phyloP scores from a whole-genome alignment of 2,888 invertebrate species.

The Idaea dimidiata region DNA sequence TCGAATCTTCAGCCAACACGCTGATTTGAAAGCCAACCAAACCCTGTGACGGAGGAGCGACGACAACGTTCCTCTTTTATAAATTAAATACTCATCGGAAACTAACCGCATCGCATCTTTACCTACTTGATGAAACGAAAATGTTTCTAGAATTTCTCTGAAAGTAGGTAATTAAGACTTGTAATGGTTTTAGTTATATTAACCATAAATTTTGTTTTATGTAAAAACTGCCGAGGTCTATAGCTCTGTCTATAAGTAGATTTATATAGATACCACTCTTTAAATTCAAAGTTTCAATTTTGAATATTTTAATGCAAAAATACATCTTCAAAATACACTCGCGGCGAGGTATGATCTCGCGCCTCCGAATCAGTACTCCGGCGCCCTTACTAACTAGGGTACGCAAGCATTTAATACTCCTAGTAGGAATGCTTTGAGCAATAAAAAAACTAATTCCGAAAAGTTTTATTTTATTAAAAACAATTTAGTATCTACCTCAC shows the following conservation, averaged over 20 bases:
- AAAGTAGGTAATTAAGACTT: conserved; percentile 30
- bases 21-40: conserved; percentile 69
- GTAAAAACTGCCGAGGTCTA: neutral
- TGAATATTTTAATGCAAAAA: no score
- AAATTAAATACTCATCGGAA: conserved; percentile 55
- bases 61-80: conserved; percentile 48
- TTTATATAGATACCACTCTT: neutral
- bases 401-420: no score
- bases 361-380: no score
- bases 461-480: no score
- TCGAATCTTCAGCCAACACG: conserved; percentile 72
- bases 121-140: conserved; percentile 24
- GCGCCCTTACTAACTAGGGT: no score
- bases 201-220: neutral
- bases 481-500: neutral
- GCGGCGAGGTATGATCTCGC: no score
- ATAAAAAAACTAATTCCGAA: no score
- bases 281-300: no score
- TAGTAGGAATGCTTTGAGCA: no score
- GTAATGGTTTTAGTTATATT: conserved; percentile 10
- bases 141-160: conserved; percentile 24
- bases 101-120: conserved; percentile 26
- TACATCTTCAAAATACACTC: no score
- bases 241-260: neutral
- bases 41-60: conserved; percentile 39